Conservation (phyloP, 2,888 invertebrate species). For the Eupithecia vulgata region DNA sequence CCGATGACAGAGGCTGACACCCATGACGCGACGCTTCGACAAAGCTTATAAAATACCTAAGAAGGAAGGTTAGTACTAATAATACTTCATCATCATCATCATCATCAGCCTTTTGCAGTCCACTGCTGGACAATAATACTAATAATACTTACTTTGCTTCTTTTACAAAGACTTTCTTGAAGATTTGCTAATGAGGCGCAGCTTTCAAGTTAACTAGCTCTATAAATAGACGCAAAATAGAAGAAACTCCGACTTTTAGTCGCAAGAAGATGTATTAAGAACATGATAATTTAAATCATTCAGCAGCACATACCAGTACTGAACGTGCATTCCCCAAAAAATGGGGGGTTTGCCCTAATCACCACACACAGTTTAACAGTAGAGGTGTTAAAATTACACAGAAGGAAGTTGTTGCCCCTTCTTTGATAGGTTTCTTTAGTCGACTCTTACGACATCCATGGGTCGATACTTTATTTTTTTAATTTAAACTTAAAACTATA, state of each 20-base stretch:
- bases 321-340: neutral
- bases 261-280: neutral
- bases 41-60: neutral
- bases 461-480: neutral
- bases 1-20: neutral
- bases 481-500: no score
- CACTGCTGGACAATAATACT: no score
- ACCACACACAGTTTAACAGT: no score
- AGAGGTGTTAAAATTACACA: neutral
- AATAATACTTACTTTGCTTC: neutral
- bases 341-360: neutral
- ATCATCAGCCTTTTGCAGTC: no score
- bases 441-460: neutral
- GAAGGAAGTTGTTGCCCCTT: neutral
- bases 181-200: slow-evolving; percentile 30
- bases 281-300: neutral
- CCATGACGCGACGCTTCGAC: neutral
- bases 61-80: neutral
- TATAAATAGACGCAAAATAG: neutral
- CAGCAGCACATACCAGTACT: neutral
- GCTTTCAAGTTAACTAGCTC: slow-evolving; percentile 23
- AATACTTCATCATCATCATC: no score
- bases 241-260: slow-evolving; percentile 14
- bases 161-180: slow-evolving; percentile 5
- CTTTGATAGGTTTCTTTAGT: neutral